Evolutionary conservation across 1,140 invertebrate species (phyloP).

Genomic region (Calliphora vicina): DNA sequence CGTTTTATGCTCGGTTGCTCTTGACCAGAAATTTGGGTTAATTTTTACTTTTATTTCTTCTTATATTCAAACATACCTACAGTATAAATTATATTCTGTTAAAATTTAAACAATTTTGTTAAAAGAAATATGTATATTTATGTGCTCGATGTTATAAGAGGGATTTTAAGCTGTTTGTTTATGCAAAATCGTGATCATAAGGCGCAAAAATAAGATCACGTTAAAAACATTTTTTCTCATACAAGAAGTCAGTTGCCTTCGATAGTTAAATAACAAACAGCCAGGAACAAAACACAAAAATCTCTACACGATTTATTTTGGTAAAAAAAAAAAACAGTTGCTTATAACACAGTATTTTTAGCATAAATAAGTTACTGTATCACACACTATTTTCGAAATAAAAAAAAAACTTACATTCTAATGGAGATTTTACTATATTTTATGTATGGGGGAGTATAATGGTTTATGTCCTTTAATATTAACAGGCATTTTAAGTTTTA

Average conservation of each 20-base stretch:
- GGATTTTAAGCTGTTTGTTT: conserved; percentile 25
- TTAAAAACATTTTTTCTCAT: conserved; percentile 41
- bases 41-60: conserved; percentile 13
- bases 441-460: neutral
- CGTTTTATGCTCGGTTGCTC: too few species aligned
- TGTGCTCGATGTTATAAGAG: too few species aligned
- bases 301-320: conserved; percentile 27
- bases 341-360: conserved; percentile 25
- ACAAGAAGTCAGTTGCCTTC: neutral
- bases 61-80: neutral
- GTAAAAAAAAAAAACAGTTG: conserved; percentile 48
- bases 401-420: neutral
- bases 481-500: too few species aligned
- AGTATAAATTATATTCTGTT: neutral
- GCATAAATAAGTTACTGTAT: conserved; percentile 63
- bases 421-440: neutral
- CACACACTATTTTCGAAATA: conserved; percentile 40
- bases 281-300: conserved; percentile 3
- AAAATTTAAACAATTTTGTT: neutral
- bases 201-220: conserved; percentile 63
- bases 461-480: neutral
- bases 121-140: too few species aligned
- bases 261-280: neutral
- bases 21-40: conserved; percentile 12
- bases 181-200: conserved; percentile 55